Base-by-base conservation (phyloP, 2,888 invertebrate species). In the Fabriciana adippe region DNA sequence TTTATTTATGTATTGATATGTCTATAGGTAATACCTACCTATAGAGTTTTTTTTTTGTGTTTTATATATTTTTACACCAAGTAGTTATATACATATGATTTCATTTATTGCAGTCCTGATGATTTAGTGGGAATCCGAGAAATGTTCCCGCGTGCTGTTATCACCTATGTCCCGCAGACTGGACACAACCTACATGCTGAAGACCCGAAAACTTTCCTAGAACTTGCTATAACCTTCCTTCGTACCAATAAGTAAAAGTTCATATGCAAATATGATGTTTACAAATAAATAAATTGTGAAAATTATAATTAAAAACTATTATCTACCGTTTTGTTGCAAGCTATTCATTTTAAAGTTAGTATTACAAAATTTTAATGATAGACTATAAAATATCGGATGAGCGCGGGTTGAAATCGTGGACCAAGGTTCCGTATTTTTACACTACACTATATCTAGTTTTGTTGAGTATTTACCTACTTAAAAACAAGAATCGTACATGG, bases 71-170 rank as follows among this genome's bases (percentile, higher is more conserved):
- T 41, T 41, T 41, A 41, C 8, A 41, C 11, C 11, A 11, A 8
- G 35, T 41, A 11, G 1, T 8, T 26, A 26, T 26, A 26, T 4
- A 66, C 55, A 54, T 14, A 15, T 18, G 18, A 56, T n/a, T 3
- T 8, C 8, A 1, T 1, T 59, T 15, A 70, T 85, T 81, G 8
- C 82, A 92, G 90, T 1, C 82, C 90, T 2, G 90, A 91, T 45
- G 95, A 96, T 81, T 93, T 95, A 71, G 84, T 88, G 0, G 80
- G 83, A 15, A 97, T 97, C 64, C 88, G 93, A 69, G 88, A 90
- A 61, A 71, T 84, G 72, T 92, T 91, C 59, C 90, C 92, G 0
- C 76, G 76, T 4, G 86, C 89, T 1, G 85, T 87, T 1, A 76
- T 92, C 48, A 80, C 79, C 0, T 91, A 87, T 72, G 74, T 92